Percentiles rank a stretch among this genome's conserved stretches.
Conservation (phyloP, 2,113 vertebrate genomes). For the Phainopepla nitens region DNA sequence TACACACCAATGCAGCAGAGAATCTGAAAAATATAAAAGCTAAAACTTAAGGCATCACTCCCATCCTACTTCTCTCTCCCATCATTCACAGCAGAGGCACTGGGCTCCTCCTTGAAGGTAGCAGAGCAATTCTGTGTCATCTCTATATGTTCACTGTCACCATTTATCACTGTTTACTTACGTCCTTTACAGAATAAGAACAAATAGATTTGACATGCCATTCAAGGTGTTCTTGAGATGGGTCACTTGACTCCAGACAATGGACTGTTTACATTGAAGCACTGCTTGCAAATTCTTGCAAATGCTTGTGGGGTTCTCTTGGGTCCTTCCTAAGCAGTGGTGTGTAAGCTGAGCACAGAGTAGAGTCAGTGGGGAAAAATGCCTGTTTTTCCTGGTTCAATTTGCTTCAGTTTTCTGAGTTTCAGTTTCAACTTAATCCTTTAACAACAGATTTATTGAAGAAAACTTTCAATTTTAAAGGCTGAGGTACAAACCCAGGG, state of each 20-base stretch:
- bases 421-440: neutral
- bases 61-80: neutral
- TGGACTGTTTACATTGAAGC: neutral
- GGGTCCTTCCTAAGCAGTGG: neutral
- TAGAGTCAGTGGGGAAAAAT: neutral
- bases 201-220: neutral
- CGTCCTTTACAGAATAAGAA: neutral
- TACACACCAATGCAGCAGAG: no score
- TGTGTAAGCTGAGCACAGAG: neutral
- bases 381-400: neutral
- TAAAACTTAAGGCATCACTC: no score
- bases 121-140: neutral
- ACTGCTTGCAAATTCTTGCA: neutral
- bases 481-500: neutral
- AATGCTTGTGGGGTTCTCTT: neutral
- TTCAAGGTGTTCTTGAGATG: neutral
- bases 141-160: neutral
- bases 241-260: neutral
- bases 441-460: neutral
- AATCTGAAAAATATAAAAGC: no score
- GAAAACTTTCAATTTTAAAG: neutral
- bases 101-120: neutral
- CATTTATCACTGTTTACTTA: neutral
- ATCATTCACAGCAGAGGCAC: neutral
- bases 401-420: neutral